Conservation (phyloP, 2,888 invertebrate genomes). For the Eucera pruinosa region DNA sequence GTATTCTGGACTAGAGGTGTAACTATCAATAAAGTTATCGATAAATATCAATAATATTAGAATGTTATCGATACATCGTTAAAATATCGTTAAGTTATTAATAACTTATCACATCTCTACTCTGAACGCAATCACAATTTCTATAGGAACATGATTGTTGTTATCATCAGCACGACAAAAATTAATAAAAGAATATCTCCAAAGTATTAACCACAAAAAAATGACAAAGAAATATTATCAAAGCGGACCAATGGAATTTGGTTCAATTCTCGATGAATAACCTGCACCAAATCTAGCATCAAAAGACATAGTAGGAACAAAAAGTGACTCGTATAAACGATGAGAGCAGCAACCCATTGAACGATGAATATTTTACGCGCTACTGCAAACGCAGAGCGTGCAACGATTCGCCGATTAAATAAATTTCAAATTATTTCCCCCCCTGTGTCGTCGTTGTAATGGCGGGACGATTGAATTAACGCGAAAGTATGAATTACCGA, state of each 20-base stretch:
- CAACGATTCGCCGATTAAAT: slow-evolving; percentile 37
- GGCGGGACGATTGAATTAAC: slow-evolving; percentile 37
- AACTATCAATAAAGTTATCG: too few species aligned
- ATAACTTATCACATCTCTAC: too few species aligned
- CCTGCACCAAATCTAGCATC: background rate
- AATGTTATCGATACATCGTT: too few species aligned
- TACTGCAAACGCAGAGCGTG: background rate
- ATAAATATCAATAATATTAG: too few species aligned
- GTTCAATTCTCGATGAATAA: too few species aligned
- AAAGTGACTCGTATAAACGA: slow-evolving; percentile 16
- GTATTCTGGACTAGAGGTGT: too few species aligned
- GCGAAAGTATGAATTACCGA: slow-evolving; percentile 56
- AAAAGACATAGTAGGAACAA: slow-evolving; percentile 2
- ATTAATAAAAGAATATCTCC: too few species aligned
- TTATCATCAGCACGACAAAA: too few species aligned
- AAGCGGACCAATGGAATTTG: background rate
- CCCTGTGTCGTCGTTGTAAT: background rate
- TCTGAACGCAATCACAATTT: too few species aligned
- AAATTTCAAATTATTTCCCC: slow-evolving; percentile 41
- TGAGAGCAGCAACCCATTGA: background rate
- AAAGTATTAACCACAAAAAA: too few species aligned
- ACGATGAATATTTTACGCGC: slow-evolving; percentile 24
- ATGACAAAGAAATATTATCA: background rate
- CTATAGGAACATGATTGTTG: too few species aligned
- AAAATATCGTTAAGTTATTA: too few species aligned